A percentile compares a stretch with the other conserved stretches of the same genome.
phyloP scores from a whole-genome alignment of 1,140 invertebrate genomes.

The Leptinotarsa texana region DNA sequence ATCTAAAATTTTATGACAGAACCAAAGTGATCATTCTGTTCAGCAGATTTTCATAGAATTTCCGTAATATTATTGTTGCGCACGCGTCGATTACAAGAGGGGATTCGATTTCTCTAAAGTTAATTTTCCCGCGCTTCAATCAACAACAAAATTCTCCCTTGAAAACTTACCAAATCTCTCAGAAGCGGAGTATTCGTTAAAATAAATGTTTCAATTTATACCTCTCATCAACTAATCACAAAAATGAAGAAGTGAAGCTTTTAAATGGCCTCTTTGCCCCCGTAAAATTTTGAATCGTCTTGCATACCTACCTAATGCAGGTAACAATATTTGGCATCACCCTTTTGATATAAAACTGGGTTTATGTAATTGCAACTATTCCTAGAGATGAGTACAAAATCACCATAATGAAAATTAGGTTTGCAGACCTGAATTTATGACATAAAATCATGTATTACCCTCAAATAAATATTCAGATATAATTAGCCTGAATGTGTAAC shows the following conservation, averaged over 20 bases:
- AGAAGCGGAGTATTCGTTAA: too few relatives aligned
- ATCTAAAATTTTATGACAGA: slow-evolving; percentile 44
- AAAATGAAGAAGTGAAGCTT: too few relatives aligned
- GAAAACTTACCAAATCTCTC: not conserved
- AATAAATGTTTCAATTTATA: too few relatives aligned
- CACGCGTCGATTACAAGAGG: slow-evolving; percentile 34
- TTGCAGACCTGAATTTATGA: too few relatives aligned
- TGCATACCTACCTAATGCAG: not conserved
- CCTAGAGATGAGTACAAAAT: not conserved
- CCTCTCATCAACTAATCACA: too few relatives aligned
- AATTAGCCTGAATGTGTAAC: not conserved
- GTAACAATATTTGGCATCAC: not conserved
- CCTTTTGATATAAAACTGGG: not conserved
- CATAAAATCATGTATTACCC: not conserved
- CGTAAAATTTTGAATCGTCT: not conserved
- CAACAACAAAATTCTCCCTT: slow-evolving; percentile 18
- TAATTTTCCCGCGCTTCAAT: slow-evolving; percentile 31
- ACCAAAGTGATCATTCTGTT: slow-evolving; percentile 37
- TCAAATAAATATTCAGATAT: not conserved
- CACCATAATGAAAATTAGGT: too few relatives aligned
- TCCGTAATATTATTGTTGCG: slow-evolving; percentile 31
- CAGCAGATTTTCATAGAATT: slow-evolving; percentile 39
- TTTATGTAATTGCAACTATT: not conserved
- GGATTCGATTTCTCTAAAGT: slow-evolving; percentile 30
- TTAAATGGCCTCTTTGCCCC: too few relatives aligned